Percentiles rank a stretch among this genome's conserved stretches.
Conservation (phyloP, 2,888 invertebrate genomes). For the Automeris io region DNA sequence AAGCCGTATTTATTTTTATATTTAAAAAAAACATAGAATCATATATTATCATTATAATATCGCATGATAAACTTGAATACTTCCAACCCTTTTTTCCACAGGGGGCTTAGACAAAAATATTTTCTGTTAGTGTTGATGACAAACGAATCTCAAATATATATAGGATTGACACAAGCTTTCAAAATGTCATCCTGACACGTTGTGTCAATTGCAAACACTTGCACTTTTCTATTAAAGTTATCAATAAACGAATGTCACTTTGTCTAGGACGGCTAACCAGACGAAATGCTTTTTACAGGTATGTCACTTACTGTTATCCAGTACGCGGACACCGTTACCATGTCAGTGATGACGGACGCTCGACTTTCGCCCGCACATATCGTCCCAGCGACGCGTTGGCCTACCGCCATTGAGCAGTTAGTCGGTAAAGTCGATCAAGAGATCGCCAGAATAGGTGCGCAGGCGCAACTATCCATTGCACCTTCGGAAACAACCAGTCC, state of each 20-base stretch:
- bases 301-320: slow-evolving; percentile 84
- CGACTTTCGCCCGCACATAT: slow-evolving; percentile 81
- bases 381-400: slow-evolving; percentile 68
- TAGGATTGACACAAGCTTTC: no score
- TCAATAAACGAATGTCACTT: no score
- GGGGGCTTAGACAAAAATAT: no score
- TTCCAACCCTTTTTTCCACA: no score
- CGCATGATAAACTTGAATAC: no score
- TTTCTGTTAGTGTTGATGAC: no score
- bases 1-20: not conserved
- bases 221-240: not conserved
- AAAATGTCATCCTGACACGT: no score
- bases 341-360: slow-evolving; percentile 85
- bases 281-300: slow-evolving; percentile 74
- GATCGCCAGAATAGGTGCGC: slow-evolving; percentile 54
- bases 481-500: not conserved
- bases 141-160: no score
- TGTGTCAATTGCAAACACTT: no score
- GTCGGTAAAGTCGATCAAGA: slow-evolving; percentile 56
- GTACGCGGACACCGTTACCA: slow-evolving; percentile 79
- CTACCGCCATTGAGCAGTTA: slow-evolving; percentile 52
- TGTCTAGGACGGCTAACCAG: no score
- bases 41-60: no score
- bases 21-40: no score
- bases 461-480: slow-evolving; percentile 17